These are phyloP conservation scores for Patiria pectinifera DNA, from an alignment of 53 echinoderm and acorn worm species.

Conservation along the genomic window DNA sequence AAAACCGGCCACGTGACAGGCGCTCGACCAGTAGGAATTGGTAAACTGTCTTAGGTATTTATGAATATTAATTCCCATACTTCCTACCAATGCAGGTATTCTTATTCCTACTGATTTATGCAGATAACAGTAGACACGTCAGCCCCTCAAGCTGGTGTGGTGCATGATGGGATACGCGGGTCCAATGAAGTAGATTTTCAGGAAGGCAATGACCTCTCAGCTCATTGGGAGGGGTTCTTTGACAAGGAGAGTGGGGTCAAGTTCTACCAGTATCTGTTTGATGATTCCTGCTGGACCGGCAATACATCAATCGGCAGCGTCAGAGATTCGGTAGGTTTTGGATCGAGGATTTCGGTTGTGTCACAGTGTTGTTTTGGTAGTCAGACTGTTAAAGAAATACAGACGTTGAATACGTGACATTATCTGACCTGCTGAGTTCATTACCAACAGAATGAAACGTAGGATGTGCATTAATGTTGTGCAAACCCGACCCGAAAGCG, in stretches of 20 bases:
- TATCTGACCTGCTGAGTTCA: too few relatives aligned
- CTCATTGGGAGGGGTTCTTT: conserved; percentile 68
- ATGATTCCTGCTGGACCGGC: conserved; percentile 27
- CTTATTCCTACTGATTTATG: background rate
- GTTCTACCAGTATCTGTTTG: conserved; percentile 57
- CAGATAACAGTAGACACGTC: conserved; percentile 62
- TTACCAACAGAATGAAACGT: too few relatives aligned
- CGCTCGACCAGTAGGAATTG: too few relatives aligned
- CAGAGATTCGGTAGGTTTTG: conserved; percentile 11
- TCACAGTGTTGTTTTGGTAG: background rate
- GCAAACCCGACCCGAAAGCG: too few relatives aligned
- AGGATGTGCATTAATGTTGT: too few relatives aligned
- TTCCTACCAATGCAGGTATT: background rate
- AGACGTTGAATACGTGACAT: too few relatives aligned
- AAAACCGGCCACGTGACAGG: too few relatives aligned
- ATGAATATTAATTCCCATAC: too few relatives aligned
- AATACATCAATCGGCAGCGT: background rate
- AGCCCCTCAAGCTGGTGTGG: conserved; percentile 56
- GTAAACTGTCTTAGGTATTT: too few relatives aligned
- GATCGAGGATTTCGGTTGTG: background rate
- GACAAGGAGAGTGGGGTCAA: conserved; percentile 67
- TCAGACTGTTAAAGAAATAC: background rate
- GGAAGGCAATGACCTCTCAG: conserved; percentile 22
- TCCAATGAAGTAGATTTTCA: conserved; percentile 65
- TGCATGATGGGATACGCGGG: conserved; percentile 57